A percentile compares a stretch with the other conserved stretches of the same genome.
Conservation (phyloP, 2,888 invertebrate genomes). For the Temnothorax ravouxi region DNA sequence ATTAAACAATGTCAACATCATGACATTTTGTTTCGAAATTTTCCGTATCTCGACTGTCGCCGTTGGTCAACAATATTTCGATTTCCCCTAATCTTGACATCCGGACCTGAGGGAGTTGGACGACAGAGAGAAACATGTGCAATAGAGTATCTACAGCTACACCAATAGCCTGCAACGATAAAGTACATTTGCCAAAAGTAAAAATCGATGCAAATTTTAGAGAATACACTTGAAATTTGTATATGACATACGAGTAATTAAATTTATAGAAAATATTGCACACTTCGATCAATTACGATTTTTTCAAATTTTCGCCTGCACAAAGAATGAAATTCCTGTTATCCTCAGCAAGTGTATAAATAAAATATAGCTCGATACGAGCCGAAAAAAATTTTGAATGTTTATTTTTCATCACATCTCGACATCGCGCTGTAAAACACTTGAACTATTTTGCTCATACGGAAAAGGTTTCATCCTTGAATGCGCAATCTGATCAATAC, state of each 20-base stretch:
- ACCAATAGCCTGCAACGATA: constrained; percentile 38
- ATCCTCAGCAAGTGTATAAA: not conserved
- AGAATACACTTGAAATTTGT: not conserved
- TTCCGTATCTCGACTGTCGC: constrained; percentile 38
- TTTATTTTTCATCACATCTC: constrained; percentile 22
- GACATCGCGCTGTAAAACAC: constrained; percentile 25
- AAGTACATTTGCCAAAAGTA: constrained; percentile 32
- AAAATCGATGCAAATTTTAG: not conserved
- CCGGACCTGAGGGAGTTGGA: constrained; percentile 46
- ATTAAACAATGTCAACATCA: constrained; percentile 40
- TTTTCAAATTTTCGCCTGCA: not conserved
- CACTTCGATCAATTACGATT: not conserved
- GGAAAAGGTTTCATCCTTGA: constrained; percentile 31
- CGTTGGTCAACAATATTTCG: constrained; percentile 49
- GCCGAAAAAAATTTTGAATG: not conserved
- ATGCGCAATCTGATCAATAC: constrained; percentile 39
- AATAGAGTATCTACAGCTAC: constrained; percentile 32
- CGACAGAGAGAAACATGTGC: constrained; percentile 33
- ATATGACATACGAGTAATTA: not conserved
- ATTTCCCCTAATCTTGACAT: constrained; percentile 51
- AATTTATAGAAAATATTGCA: not conserved
- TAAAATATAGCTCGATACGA: not conserved
- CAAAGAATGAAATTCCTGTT: not conserved
- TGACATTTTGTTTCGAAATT: constrained; percentile 30
- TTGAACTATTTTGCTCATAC: not conserved